phyloP scores from a whole-genome alignment of 23 tunicate genomes.

The Trididemnum clinides region DNA sequence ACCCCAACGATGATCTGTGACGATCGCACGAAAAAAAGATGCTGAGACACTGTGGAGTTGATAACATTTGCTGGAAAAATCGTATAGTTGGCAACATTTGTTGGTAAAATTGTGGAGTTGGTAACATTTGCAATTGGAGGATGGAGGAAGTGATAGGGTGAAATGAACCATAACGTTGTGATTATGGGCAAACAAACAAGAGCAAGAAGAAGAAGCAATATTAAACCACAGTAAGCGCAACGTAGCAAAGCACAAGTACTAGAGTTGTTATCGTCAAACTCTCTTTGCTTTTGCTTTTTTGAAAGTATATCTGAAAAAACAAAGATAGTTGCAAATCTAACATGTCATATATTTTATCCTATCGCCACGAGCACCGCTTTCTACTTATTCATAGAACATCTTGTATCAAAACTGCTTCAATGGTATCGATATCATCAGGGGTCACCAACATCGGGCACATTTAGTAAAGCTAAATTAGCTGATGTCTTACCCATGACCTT shows the following conservation, averaged over 20 bases:
- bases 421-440: no score
- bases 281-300: neutral
- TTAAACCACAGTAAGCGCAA: neutral
- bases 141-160: no score
- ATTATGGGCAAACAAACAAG: neutral
- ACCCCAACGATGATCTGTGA: neutral
- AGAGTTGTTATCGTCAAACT: neutral
- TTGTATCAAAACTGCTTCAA: no score
- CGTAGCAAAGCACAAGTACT: neutral
- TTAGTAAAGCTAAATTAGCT: no score
- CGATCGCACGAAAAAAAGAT: no score
- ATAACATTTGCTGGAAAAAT: no score
- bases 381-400: no score
- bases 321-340: neutral
- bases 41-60: no score
- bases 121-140: neutral
- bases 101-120: neutral
- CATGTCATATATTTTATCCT: no score
- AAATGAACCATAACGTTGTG: neutral
- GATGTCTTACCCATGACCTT: no score
- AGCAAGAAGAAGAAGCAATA: neutral
- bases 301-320: neutral
- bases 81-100: neutral
- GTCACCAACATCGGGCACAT: no score
- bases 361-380: no score